Percentiles rank a stretch among this genome's conserved stretches.
Evolutionary conservation across 2,797 vertebrate genomes (phyloP).

Genomic region (Sebastes melanostomus): DNA sequence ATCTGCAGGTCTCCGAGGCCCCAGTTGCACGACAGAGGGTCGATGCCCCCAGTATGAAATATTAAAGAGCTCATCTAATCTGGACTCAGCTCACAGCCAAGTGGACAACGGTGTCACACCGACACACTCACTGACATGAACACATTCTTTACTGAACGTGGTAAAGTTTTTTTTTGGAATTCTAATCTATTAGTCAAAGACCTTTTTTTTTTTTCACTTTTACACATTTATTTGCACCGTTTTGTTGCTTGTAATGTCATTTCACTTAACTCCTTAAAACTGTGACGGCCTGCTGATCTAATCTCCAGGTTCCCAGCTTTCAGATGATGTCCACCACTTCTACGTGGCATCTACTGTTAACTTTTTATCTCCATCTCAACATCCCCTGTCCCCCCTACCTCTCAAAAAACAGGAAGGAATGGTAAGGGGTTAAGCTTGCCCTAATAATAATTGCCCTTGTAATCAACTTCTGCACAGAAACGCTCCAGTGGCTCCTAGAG

Average conservation of each 20-base stretch:
- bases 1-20: slow-evolving; percentile 65
- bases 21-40: slow-evolving; percentile 66
- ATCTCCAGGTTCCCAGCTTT: too few relatives aligned
- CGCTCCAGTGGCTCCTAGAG: not conserved
- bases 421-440: not conserved
- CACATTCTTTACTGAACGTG: not conserved
- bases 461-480: slow-evolving; percentile 11
- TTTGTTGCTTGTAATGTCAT: not conserved
- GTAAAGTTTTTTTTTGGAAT: not conserved
- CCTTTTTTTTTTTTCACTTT: not conserved
- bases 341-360: too few relatives aligned
- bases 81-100: slow-evolving; percentile 50
- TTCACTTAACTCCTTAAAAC: not conserved
- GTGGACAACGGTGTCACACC: slow-evolving; percentile 16
- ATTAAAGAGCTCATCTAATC: slow-evolving; percentile 66
- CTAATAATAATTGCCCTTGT: not conserved
- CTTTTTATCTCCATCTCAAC: too few relatives aligned
- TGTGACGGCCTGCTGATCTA: too few relatives aligned
- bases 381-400: too few relatives aligned
- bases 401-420: too few relatives aligned
- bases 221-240: not conserved
- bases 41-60: slow-evolving; percentile 65
- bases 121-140: slow-evolving; percentile 25
- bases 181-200: not conserved
- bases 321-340: too few relatives aligned